A percentile compares a stretch with the other conserved stretches of the same genome.
These are phyloP conservation scores for Macrobrachium nipponense DNA, from an alignment of 1,140 invertebrate species.

Conservation along the genomic window DNA sequence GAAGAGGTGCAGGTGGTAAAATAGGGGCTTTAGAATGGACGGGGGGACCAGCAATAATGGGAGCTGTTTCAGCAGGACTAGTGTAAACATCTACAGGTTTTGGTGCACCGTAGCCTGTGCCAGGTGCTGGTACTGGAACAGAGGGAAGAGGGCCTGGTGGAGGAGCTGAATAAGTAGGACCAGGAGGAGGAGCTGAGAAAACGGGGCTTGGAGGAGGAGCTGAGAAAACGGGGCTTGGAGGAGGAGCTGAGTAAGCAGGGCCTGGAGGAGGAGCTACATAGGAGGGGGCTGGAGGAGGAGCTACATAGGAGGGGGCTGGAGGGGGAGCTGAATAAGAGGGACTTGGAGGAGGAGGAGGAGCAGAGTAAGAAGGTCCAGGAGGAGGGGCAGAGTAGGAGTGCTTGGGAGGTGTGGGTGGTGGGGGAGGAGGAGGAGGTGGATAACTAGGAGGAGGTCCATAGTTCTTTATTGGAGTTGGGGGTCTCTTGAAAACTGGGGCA, in stretches of 20 bases:
- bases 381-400: conserved; percentile 5
- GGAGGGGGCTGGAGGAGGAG: background rate
- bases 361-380: conserved; percentile 8
- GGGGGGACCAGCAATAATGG: background rate
- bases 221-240: conserved; percentile 7
- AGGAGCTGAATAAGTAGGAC: no score
- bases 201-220: background rate
- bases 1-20: background rate
- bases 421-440: conserved; percentile 33
- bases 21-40: background rate
- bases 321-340: conserved; percentile 4
- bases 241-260: conserved; percentile 16
- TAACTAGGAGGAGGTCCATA: background rate
- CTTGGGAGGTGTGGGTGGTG: conserved; percentile 37
- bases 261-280: background rate
- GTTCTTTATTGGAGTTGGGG: background rate
- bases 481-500: background rate
- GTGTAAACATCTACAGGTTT: conserved; percentile 33
- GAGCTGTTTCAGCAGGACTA: background rate
- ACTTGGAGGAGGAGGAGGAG: conserved; percentile 26
- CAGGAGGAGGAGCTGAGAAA: background rate
- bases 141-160: background rate
- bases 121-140: background rate
- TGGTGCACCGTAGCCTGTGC: conserved; percentile 35
- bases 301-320: background rate